Evolutionary conservation across 2,888 invertebrate genomes (phyloP).

Genomic region (Poecilus cupreus): DNA sequence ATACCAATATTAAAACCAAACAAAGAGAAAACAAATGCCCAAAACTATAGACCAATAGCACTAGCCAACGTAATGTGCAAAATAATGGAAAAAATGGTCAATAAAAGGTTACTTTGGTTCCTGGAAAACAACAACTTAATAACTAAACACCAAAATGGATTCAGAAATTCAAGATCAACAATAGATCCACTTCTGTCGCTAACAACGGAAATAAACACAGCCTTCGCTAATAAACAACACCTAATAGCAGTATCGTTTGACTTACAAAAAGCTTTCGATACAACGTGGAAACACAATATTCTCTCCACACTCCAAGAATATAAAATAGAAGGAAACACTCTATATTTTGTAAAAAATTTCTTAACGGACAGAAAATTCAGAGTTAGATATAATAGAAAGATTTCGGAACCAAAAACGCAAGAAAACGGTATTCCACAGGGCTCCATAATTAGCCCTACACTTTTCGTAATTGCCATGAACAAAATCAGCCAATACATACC

Average conservation of each 20-base stretch:
- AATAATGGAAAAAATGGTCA: slow-evolving; percentile 23
- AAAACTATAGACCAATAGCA: slow-evolving; percentile 3
- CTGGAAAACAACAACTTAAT: slow-evolving; percentile 10
- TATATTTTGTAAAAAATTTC: slow-evolving; percentile 24
- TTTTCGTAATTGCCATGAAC: slow-evolving; percentile 58
- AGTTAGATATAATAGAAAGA: neutral
- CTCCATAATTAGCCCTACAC: slow-evolving; percentile 54
- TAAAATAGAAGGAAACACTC: slow-evolving; percentile 23
- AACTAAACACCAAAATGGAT: neutral
- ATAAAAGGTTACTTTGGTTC: slow-evolving; percentile 28
- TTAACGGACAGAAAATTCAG: slow-evolving; percentile 21
- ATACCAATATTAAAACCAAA: neutral
- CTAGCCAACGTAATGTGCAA: neutral
- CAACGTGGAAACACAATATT: slow-evolving; percentile 35
- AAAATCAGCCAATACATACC: too few species aligned
- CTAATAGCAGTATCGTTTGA: slow-evolving; percentile 15
- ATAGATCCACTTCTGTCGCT: neutral
- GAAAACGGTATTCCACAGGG: slow-evolving; percentile 61
- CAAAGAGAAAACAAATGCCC: slow-evolving; percentile 9
- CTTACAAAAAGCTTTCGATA: neutral
- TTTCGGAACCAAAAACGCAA: neutral
- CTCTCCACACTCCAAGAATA: neutral
- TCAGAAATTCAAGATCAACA: neutral
- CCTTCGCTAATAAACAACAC: neutral
- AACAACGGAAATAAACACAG: neutral